Conservation (phyloP, 2,888 invertebrate genomes). For the Thymelicus lineola region DNA sequence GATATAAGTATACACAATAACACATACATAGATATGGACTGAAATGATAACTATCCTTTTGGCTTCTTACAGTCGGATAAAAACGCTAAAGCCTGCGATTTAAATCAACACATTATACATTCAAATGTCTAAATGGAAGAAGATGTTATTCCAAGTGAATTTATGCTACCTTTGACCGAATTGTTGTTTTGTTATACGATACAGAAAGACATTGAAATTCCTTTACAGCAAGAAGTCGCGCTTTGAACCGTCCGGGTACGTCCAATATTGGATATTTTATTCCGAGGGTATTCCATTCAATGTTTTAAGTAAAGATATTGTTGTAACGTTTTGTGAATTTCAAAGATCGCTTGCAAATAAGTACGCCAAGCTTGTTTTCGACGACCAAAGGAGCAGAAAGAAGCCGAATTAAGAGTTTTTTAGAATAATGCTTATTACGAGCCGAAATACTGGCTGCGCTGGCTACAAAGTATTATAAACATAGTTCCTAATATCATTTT, state of each 20-base stretch:
- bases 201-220: constrained; percentile 24
- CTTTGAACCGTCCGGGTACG: constrained; percentile 12
- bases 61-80: background rate
- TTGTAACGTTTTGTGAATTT: constrained; percentile 10
- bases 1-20: too few relatives aligned
- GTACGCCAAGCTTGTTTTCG: background rate
- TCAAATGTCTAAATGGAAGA: constrained; percentile 49
- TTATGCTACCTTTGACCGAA: constrained; percentile 44
- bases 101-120: constrained; percentile 44
- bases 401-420: too few relatives aligned
- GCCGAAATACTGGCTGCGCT: background rate
- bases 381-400: background rate
- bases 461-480: too few relatives aligned
- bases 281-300: constrained; percentile 6
- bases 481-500: too few relatives aligned
- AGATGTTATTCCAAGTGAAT: constrained; percentile 45
- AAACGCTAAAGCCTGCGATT: constrained; percentile 9
- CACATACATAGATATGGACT: too few relatives aligned
- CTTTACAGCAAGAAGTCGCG: constrained; percentile 17
- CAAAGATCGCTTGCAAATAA: background rate
- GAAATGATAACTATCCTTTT: too few relatives aligned
- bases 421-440: background rate
- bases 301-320: constrained; percentile 5
- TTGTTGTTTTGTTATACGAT: constrained; percentile 35
- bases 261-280: constrained; percentile 10